These are phyloP conservation scores for Siniperca obscura DNA, from an alignment of 2,797 vertebrate species.

Conservation along the genomic window DNA sequence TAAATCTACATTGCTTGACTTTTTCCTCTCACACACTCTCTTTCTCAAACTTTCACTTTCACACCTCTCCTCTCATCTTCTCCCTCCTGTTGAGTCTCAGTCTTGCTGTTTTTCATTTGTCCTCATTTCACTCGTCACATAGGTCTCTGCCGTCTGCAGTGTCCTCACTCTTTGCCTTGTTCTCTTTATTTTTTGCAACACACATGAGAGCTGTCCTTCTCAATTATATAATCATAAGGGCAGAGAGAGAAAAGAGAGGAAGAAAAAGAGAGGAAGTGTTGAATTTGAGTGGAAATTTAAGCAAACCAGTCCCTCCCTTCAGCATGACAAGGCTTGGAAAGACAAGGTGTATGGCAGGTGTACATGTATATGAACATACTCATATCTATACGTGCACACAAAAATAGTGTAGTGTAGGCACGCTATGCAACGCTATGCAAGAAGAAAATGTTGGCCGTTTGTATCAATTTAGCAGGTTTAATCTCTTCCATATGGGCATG, in stretches of 20 bases:
- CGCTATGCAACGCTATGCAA: conserved; percentile 4
- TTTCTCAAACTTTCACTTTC: conserved; percentile 42
- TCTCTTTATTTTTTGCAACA: conserved; percentile 44
- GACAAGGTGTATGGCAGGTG: conserved; percentile 24
- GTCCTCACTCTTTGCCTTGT: conserved; percentile 46
- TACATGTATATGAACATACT: conserved; percentile 4
- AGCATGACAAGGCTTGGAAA: conserved; percentile 13
- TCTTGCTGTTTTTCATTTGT: conserved; percentile 43
- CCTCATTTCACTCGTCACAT: conserved; percentile 57
- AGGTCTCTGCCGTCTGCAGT: conserved; percentile 19
- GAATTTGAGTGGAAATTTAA: conserved; percentile 26
- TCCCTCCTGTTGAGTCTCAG: conserved; percentile 50
- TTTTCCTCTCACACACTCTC: background rate
- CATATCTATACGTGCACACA: background rate
- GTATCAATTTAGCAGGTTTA: conserved; percentile 73
- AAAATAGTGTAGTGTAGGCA: conserved; percentile 28
- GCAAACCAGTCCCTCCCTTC: conserved; percentile 14
- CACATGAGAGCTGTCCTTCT: conserved; percentile 61
- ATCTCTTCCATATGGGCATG: conserved; percentile 81
- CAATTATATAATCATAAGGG: conserved; percentile 50
- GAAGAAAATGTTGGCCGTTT: conserved; percentile 49
- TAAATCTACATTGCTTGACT: conserved; percentile 4
- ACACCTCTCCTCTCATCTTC: conserved; percentile 53
- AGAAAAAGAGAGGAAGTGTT: conserved; percentile 39
- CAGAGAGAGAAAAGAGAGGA: conserved; percentile 37